Evolutionary conservation across 2,113 vertebrate species (phyloP).

Genomic region (Collichthys lucidus): DNA sequence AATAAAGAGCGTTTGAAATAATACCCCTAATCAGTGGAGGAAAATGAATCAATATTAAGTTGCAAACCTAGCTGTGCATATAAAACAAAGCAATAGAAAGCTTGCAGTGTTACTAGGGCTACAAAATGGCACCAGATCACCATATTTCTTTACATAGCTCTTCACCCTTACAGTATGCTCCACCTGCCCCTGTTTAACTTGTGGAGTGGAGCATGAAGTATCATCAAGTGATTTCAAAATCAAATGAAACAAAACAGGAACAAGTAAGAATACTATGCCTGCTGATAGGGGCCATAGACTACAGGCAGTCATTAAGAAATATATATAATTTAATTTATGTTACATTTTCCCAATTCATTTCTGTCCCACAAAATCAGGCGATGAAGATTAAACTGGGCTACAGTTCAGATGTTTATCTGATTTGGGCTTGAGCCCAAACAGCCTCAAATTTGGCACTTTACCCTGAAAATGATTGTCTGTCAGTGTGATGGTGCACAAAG

Average conservation of each 20-base stretch:
- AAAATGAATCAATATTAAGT: constrained; percentile 67
- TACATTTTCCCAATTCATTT: not conserved
- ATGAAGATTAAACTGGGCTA: not conserved
- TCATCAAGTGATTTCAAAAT: constrained; percentile 8
- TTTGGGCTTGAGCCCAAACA: not conserved
- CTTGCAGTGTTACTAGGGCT: not conserved
- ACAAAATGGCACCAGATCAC: constrained; percentile 5
- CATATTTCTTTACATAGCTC: not conserved
- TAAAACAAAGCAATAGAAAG: constrained; percentile 30
- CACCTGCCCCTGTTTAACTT: not conserved
- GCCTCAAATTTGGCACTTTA: constrained; percentile 2
- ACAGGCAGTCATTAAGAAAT: not conserved
- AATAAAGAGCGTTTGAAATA: constrained; percentile 72
- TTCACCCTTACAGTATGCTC: not conserved
- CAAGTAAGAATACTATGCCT: not conserved
- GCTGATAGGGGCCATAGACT: not conserved
- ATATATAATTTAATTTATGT: constrained; percentile 2
- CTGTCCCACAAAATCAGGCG: not conserved
- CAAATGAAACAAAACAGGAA: not conserved
- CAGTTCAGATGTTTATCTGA: not conserved
- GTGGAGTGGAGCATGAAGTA: not conserved
- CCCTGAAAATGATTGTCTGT: not conserved
- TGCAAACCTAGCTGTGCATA: constrained; percentile 45
- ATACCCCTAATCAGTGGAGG: constrained; percentile 66
- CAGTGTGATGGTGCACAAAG: not conserved